Conservation (phyloP, 2,888 invertebrate genomes). For the Oligia strigilis region DNA sequence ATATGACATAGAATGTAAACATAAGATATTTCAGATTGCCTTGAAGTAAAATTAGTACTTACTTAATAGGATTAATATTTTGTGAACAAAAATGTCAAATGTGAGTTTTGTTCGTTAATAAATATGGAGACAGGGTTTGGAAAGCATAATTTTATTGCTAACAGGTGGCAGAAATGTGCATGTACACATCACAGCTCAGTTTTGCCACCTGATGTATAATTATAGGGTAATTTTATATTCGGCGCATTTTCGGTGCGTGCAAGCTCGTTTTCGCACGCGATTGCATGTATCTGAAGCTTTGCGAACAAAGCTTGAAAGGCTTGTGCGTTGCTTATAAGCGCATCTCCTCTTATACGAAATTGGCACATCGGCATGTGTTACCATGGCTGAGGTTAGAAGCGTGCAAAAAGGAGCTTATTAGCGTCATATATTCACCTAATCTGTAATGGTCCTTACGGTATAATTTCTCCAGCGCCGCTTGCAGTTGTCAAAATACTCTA, state of each 20-base stretch:
- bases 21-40: background rate
- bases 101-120: background rate
- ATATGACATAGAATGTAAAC: background rate
- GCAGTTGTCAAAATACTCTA: background rate
- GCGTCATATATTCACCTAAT: background rate
- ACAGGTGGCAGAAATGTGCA: background rate
- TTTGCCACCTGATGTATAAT: conserved; percentile 5
- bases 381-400: background rate
- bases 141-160: background rate
- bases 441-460: background rate
- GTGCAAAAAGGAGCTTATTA: background rate
- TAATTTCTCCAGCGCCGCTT: background rate
- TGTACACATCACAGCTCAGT: background rate
- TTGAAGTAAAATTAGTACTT: background rate
- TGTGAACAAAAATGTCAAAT: background rate
- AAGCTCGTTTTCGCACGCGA: background rate
- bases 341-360: conserved; percentile 4
- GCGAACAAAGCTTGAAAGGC: no score
- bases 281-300: background rate
- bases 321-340: background rate
- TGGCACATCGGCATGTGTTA: background rate
- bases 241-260: background rate
- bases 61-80: background rate
- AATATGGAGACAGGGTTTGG: conserved; percentile 2
- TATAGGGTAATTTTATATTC: conserved; percentile 1